phyloP scores from a whole-genome alignment of 2,797 vertebrate genomes.

The Pteronotus mesoamericanus region DNA sequence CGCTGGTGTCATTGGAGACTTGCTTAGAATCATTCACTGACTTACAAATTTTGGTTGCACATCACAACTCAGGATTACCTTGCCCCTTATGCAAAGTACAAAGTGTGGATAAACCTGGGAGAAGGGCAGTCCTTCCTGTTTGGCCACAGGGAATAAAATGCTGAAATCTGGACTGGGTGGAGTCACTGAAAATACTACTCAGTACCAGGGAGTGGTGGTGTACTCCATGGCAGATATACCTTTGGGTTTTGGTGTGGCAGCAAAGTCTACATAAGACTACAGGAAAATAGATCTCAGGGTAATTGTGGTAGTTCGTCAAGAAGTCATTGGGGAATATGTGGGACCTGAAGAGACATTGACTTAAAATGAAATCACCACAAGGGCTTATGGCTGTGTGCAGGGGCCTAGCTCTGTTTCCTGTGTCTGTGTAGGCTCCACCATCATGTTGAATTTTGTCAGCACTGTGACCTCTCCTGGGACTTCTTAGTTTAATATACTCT shows the following conservation, averaged over 20 bases:
- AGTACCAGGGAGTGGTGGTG: conserved; percentile 97
- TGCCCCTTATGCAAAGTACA: conserved; percentile 95
- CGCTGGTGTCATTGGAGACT: conserved; percentile 90
- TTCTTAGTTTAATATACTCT: conserved; percentile 29
- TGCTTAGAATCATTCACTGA: conserved; percentile 98
- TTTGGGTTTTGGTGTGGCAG: conserved; percentile 95
- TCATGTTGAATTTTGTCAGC: conserved; percentile 33
- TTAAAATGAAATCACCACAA: conserved; percentile 71
- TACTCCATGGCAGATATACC: conserved; percentile 97
- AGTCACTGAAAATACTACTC: conserved; percentile 93
- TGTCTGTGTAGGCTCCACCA: conserved; percentile 6
- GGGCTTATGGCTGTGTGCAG: not conserved
- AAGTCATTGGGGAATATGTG: conserved; percentile 94
- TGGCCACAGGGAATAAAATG: conserved; percentile 58
- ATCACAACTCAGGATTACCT: conserved; percentile 94
- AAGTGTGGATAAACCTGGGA: conserved; percentile 96
- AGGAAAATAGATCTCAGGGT: conserved; percentile 94
- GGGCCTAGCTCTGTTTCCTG: conserved; percentile 20
- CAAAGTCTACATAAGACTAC: conserved; percentile 86
- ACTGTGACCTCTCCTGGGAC: not conserved
- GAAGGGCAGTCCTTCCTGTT: conserved; percentile 88
- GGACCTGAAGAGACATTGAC: conserved; percentile 92
- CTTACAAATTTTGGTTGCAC: conserved; percentile 92
- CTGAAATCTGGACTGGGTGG: conserved; percentile 95
- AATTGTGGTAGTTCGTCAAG: conserved; percentile 97